Conservation (phyloP, 1,140 invertebrate genomes). For the Micrasema minimum region DNA sequence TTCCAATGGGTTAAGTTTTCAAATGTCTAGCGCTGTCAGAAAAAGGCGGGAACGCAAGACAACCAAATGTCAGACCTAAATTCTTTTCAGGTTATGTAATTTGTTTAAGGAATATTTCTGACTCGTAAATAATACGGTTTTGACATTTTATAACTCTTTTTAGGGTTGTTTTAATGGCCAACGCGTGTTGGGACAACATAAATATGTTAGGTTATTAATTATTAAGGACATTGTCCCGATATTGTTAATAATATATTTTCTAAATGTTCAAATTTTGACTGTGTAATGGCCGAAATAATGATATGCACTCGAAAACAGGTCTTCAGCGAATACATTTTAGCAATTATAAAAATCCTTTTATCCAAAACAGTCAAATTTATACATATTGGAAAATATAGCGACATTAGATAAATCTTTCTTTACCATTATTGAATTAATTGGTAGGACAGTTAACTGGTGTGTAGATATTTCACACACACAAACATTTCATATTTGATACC, state of each 20-base stretch:
- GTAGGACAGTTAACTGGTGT: no score
- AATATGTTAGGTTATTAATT: conserved; percentile 21
- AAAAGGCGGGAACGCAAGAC: conserved; percentile 41
- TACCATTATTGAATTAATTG: no score
- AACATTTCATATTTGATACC: no score
- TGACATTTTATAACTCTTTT: conserved; percentile 39
- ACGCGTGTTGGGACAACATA: conserved; percentile 26
- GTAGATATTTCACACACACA: no score
- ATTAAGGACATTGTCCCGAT: background rate
- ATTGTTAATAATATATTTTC: background rate
- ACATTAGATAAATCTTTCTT: no score
- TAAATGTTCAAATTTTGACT: background rate
- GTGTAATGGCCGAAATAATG: background rate
- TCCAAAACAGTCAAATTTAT: conserved; percentile 1
- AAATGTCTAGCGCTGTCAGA: conserved; percentile 39
- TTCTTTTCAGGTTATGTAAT: conserved; percentile 42
- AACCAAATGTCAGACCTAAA: conserved; percentile 28
- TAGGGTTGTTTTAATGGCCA: conserved; percentile 18
- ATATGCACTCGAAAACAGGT: background rate
- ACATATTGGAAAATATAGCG: no score
- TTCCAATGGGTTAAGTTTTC: conserved; percentile 7
- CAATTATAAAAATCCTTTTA: background rate
- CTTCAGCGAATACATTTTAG: background rate
- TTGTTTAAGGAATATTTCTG: conserved; percentile 29
- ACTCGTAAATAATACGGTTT: conserved; percentile 33